These are phyloP conservation scores for Nibea coibor DNA, from an alignment of 2,113 vertebrate species.

Conservation along the genomic window DNA sequence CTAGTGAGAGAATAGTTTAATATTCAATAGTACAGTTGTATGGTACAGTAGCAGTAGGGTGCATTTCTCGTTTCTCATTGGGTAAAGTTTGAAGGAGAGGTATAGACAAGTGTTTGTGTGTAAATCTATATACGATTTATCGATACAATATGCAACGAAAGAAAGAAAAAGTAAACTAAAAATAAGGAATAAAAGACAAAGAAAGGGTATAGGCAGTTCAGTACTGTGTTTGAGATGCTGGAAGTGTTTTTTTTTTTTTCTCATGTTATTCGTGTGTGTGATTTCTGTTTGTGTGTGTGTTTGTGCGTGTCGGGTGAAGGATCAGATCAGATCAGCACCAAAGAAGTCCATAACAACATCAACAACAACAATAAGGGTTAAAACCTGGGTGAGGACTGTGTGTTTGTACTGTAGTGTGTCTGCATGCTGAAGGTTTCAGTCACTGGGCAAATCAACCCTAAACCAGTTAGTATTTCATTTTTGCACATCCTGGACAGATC, in stretches of 20 bases:
- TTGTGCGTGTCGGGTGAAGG: conserved; percentile 64
- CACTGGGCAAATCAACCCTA: conserved; percentile 47
- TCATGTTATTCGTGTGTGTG: conserved; percentile 24
- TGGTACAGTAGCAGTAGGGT: conserved; percentile 83
- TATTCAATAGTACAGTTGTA: conserved; percentile 82
- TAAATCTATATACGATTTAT: conserved; percentile 74
- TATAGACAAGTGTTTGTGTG: conserved; percentile 76
- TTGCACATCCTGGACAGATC: conserved; percentile 52
- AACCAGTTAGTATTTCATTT: conserved; percentile 53
- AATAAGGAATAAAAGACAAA: conserved; percentile 71
- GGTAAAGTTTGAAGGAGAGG: conserved; percentile 78
- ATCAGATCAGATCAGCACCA: conserved; percentile 79
- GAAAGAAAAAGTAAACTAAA: conserved; percentile 50
- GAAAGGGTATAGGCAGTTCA: conserved; percentile 78
- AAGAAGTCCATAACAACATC: conserved; percentile 75
- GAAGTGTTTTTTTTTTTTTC: conserved; percentile 26
- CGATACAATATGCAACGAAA: conserved; percentile 70
- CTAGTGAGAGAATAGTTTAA: conserved; percentile 82
- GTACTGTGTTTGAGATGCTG: conserved; percentile 57
- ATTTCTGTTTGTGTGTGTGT: conserved; percentile 20
- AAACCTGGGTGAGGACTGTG: conserved; percentile 54
- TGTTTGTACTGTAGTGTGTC: conserved; percentile 47
- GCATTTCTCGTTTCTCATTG: conserved; percentile 72
- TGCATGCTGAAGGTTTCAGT: conserved; percentile 64
- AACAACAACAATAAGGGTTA: conserved; percentile 68